Percentiles rank a stretch among this genome's conserved stretches.
phyloP scores from a whole-genome alignment of 2,888 invertebrate species.

The Andrena hattorfiana region DNA sequence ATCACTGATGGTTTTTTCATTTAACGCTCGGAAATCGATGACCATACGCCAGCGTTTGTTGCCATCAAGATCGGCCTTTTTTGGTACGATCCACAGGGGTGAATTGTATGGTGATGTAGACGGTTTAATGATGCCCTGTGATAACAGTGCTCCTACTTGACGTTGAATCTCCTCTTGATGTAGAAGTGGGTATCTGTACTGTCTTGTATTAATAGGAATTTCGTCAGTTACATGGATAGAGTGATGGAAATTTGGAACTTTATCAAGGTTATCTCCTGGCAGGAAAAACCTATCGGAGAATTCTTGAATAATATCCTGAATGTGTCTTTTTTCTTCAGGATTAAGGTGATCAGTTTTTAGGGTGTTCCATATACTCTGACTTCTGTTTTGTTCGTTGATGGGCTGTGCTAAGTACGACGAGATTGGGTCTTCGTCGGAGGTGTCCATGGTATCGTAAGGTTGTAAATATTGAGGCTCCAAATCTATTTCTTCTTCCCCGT shows the following conservation, averaged over 20 bases:
- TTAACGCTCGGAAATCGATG: not conserved
- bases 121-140: not conserved
- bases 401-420: not conserved
- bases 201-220: not conserved
- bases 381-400: not conserved
- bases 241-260: not conserved
- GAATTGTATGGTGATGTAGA: not conserved
- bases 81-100: not conserved
- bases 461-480: constrained; percentile 10
- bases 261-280: not conserved
- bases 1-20: not conserved
- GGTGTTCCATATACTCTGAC: not conserved
- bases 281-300: constrained; percentile 1
- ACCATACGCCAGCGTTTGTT: not conserved
- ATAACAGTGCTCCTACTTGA: not conserved
- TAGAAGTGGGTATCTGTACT: not conserved
- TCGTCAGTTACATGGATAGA: not conserved
- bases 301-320: not conserved
- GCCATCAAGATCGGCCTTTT: not conserved
- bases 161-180: not conserved
- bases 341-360: not conserved
- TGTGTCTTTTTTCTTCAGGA: not conserved
- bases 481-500: not conserved
- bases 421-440: not conserved
- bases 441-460: not conserved